Evolutionary conservation across 2,113 vertebrate genomes (phyloP).

Genomic region (Platysternon megacephalum): DNA sequence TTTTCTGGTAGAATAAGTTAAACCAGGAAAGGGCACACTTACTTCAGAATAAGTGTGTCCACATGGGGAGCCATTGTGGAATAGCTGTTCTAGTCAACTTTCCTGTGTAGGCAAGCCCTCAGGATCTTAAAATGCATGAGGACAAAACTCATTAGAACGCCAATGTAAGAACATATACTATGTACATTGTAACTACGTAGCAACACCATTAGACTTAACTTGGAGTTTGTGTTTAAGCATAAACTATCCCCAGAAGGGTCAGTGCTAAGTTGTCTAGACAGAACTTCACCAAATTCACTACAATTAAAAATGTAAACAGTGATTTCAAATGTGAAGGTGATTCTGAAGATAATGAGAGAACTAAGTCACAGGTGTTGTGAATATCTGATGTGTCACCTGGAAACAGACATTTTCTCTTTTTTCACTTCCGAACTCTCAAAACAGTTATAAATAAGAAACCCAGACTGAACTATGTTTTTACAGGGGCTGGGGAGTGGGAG

Average conservation of each 20-base stretch:
- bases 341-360: neutral
- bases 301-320: neutral
- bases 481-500: neutral
- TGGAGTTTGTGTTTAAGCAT: neutral
- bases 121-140: neutral
- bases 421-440: neutral
- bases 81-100: neutral
- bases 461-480: neutral
- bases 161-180: neutral
- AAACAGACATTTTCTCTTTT: neutral
- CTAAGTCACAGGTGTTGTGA: neutral
- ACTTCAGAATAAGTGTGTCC: neutral
- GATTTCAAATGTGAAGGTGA: neutral
- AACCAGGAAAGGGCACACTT: neutral
- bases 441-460: neutral
- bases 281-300: neutral
- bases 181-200: neutral
- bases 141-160: neutral
- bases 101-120: neutral
- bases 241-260: accelerated
- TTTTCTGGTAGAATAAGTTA: neutral
- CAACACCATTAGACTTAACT: neutral
- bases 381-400: accelerated
- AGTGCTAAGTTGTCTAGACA: neutral
- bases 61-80: neutral